Conservation (phyloP, 2,113 vertebrate genomes). For the Arothron firmamentum region DNA sequence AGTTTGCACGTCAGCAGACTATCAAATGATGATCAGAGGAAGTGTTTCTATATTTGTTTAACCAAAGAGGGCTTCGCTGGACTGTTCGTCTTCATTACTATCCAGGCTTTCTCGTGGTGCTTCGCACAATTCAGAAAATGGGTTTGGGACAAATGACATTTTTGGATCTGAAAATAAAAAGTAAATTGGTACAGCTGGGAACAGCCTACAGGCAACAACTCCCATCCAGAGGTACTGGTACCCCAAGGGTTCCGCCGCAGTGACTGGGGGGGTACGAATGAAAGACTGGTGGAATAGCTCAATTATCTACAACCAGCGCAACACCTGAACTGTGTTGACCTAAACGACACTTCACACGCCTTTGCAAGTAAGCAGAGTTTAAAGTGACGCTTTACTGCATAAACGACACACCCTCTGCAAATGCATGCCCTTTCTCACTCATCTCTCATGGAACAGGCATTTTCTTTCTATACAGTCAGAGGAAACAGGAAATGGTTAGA, state of each 20-base stretch:
- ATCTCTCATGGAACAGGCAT: too few species aligned
- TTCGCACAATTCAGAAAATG: conserved; percentile 4
- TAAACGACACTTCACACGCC: neutral
- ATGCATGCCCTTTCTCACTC: too few species aligned
- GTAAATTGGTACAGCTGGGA: neutral
- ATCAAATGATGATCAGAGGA: conserved; percentile 81
- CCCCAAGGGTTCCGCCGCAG: neutral
- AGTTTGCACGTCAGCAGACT: conserved; percentile 88
- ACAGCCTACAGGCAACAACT: conserved; percentile 5
- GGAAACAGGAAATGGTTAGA: too few species aligned
- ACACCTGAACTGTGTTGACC: neutral
- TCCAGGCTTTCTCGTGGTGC: conserved; percentile 43
- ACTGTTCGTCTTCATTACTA: conserved; percentile 39
- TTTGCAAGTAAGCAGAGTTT: neutral
- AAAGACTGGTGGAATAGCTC: neutral
- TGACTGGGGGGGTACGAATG: neutral
- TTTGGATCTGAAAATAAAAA: conserved; percentile 6
- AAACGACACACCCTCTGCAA: too few species aligned
- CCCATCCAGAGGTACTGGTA: neutral
- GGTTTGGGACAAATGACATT: conserved; percentile 10
- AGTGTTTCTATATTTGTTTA: conserved; percentile 63
- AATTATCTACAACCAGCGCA: neutral
- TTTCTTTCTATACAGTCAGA: too few species aligned
- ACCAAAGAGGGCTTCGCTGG: conserved; percentile 50
- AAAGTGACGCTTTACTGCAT: neutral